phyloP scores from a whole-genome alignment of 2,797 vertebrate species.

The Prunella strophiata region DNA sequence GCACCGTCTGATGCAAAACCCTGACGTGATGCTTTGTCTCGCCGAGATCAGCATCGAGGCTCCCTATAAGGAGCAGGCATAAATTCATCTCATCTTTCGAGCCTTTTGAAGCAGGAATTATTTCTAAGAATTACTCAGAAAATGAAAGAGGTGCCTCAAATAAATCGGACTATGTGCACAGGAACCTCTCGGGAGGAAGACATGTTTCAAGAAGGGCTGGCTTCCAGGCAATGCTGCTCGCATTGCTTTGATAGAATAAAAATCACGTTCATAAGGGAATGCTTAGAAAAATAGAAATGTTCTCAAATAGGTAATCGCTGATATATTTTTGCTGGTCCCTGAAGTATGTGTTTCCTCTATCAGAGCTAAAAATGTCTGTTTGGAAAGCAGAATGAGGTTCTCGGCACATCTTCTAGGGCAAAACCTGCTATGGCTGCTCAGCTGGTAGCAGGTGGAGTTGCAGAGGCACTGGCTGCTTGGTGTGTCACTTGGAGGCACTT shows the following conservation, averaged over 20 bases:
- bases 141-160: background rate
- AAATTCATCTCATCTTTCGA: background rate
- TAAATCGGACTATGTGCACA: background rate
- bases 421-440: constrained; percentile 38
- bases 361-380: background rate
- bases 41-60: background rate
- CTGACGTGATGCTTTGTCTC: background rate
- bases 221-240: accelerated
- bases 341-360: background rate
- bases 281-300: background rate
- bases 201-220: constrained; percentile 50
- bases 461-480: background rate
- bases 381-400: background rate
- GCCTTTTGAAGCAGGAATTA: background rate
- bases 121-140: background rate
- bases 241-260: background rate
- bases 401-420: background rate
- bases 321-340: background rate
- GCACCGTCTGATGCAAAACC: background rate
- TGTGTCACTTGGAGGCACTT: background rate
- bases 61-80: background rate
- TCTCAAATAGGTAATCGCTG: background rate
- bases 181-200: constrained; percentile 45
- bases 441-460: constrained; percentile 45
- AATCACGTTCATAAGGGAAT: accelerated